phyloP scores from a whole-genome alignment of 2,113 vertebrate genomes.

The Naja naja region DNA sequence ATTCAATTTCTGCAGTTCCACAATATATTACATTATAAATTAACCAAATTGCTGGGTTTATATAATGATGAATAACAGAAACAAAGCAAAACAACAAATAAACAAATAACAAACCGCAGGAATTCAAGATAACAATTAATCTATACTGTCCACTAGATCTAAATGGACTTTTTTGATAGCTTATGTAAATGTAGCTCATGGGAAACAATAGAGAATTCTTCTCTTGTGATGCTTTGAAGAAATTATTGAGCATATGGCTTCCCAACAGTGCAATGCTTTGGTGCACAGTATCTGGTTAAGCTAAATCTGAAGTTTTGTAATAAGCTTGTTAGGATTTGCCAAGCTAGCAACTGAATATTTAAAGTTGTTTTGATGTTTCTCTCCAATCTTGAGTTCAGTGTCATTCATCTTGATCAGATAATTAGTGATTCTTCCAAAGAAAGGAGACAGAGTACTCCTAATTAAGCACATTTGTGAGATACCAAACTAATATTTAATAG shows the following conservation, averaged over 20 bases:
- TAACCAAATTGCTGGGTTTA: neutral
- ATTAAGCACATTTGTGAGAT: neutral
- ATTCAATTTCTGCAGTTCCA: neutral
- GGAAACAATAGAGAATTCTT: neutral
- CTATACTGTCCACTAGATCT: neutral
- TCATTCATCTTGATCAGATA: neutral
- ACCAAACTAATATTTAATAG: neutral
- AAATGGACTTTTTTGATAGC: neutral
- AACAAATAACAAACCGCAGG: neutral
- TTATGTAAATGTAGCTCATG: neutral
- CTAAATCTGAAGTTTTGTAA: neutral
- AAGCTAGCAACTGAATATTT: neutral
- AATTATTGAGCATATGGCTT: neutral
- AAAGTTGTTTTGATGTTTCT: neutral
- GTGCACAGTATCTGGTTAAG: neutral
- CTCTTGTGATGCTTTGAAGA: neutral
- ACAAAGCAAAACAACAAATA: neutral
- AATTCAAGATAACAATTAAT: neutral
- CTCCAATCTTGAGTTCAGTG: neutral
- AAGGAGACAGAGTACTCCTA: neutral
- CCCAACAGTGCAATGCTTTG: neutral
- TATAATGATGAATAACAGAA: neutral
- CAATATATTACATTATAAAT: neutral
- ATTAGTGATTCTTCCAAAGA: neutral
- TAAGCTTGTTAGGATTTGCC: neutral